A percentile compares a stretch with the other conserved stretches of the same genome.
phyloP scores from a whole-genome alignment of 2,888 invertebrate genomes.

The Cheilosia vulpina region DNA sequence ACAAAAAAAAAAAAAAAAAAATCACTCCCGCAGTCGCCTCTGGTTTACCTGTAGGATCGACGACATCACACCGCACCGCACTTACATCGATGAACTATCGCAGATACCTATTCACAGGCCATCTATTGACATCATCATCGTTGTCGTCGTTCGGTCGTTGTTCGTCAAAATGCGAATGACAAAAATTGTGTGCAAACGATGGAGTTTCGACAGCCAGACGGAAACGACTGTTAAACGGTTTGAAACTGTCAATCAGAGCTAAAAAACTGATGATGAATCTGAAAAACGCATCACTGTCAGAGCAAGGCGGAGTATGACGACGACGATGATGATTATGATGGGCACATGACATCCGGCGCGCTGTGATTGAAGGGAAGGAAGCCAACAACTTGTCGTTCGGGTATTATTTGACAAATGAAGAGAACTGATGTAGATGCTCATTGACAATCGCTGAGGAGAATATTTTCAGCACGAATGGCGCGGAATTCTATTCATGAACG shows the following conservation, averaged over 20 bases:
- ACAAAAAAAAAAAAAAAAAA: conserved; percentile 2
- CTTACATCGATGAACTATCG: conserved; percentile 53
- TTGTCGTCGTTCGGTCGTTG: conserved; percentile 41
- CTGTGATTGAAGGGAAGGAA: conserved; percentile 52
- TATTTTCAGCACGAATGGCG: not conserved
- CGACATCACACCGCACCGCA: conserved; percentile 16
- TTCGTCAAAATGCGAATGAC: conserved; percentile 45
- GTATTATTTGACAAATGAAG: conserved; percentile 58
- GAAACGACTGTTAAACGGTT: conserved; percentile 72
- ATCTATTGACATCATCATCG: conserved; percentile 62
- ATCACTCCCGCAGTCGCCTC: not conserved
- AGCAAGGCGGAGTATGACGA: not conserved
- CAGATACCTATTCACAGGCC: conserved; percentile 17
- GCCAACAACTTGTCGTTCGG: conserved; percentile 51
- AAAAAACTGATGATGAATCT: conserved; percentile 69
- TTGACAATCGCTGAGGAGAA: not conserved
- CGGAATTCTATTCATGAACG: not conserved
- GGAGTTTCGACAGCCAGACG: conserved; percentile 60
- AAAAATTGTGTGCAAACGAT: conserved; percentile 21
- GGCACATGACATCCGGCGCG: conserved; percentile 52
- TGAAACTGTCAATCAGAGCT: conserved; percentile 70
- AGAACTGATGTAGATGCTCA: conserved; percentile 6
- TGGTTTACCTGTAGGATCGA: conserved; percentile 66
- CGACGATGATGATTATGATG: conserved; percentile 5
- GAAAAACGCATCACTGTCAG: conserved; percentile 41